Conservation (phyloP, 2,888 invertebrate species). For the Trichogramma evanescens region DNA sequence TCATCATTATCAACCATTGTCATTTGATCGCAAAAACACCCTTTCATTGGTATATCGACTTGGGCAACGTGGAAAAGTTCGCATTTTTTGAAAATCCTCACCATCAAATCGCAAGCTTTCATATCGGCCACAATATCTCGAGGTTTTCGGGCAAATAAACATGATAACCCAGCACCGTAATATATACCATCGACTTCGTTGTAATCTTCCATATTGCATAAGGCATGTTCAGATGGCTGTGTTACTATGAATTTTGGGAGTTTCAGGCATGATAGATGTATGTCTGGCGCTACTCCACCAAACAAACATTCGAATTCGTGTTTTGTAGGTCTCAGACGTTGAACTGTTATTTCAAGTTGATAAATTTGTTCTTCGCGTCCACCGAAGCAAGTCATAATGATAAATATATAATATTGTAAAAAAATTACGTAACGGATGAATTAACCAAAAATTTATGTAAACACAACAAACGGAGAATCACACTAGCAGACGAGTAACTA, state of each 20-base stretch:
- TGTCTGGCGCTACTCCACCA: conserved; percentile 26
- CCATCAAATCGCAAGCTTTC: conserved; percentile 31
- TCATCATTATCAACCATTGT: conserved; percentile 39
- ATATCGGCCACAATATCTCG: conserved; percentile 35
- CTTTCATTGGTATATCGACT: conserved; percentile 32
- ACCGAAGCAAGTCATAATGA: conserved; percentile 40
- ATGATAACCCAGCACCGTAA: conserved; percentile 36
- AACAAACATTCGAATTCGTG: conserved; percentile 30
- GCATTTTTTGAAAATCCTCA: conserved; percentile 37
- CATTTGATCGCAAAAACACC: conserved; percentile 42
- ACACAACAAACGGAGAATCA: no score
- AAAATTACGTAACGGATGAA: no score
- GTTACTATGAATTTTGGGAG: conserved; percentile 36
- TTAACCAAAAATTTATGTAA: no score
- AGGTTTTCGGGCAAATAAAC: conserved; percentile 39
- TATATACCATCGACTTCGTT: conserved; percentile 27
- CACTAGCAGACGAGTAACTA: no score
- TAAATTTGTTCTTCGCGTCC: conserved; percentile 37
- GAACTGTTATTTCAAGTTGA: conserved; percentile 35
- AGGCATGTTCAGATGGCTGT: neutral
- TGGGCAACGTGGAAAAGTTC: conserved; percentile 43
- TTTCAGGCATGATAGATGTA: conserved; percentile 21
- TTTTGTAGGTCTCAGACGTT: conserved; percentile 32
- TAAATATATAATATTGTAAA: no score
- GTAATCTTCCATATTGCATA: neutral